Evolutionary conservation across 2,797 vertebrate species (phyloP).

Genomic region (Phrynocephalus guinanensis): DNA sequence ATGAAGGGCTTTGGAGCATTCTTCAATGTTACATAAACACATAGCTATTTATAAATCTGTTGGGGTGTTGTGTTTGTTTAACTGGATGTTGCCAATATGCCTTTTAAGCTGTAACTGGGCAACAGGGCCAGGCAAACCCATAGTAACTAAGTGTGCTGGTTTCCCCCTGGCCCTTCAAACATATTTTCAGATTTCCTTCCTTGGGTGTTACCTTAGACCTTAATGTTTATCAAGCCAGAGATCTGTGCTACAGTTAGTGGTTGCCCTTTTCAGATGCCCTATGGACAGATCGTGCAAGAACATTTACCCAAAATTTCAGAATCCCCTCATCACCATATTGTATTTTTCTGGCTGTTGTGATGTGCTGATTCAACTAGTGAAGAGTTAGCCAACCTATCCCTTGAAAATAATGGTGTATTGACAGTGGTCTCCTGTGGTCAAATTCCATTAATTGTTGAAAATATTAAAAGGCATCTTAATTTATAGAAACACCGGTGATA

Average conservation of each 20-base stretch:
- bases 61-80: neutral
- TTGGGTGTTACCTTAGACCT: neutral
- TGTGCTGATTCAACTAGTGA: neutral
- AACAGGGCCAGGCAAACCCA: neutral
- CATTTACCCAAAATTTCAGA: neutral
- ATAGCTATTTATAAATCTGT: neutral
- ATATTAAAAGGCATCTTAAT: neutral
- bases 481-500: neutral
- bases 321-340: neutral
- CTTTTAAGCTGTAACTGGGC: neutral
- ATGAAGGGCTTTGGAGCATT: neutral
- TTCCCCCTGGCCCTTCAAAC: neutral
- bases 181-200: neutral
- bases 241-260: neutral
- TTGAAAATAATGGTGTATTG: neutral
- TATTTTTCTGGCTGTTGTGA: too few relatives aligned
- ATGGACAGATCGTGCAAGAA: neutral
- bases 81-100: neutral
- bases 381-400: neutral
- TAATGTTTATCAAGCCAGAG: neutral
- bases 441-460: neutral
- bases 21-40: neutral
- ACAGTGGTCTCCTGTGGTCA: neutral
- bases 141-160: neutral
- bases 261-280: neutral